Percentiles rank a stretch among this genome's conserved stretches.
Conservation (phyloP, 2,113 vertebrate genomes). For the Rhynchopsitta pachyrhyncha region DNA sequence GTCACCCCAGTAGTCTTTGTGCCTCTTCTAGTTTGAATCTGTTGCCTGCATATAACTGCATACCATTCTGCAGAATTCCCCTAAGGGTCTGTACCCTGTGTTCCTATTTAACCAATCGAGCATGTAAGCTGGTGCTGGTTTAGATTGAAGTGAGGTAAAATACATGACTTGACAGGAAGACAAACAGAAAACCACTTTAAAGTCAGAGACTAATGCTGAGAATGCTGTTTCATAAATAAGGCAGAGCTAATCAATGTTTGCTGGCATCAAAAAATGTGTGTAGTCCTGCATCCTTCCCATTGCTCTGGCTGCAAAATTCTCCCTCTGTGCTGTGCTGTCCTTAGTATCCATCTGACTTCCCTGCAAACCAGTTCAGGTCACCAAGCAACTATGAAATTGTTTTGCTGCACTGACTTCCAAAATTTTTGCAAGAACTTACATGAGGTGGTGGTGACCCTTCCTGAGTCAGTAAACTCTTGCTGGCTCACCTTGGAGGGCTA, state of each 20-base stretch:
- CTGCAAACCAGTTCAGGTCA: neutral
- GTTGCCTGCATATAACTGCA: neutral
- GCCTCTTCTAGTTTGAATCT: neutral
- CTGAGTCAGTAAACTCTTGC: neutral
- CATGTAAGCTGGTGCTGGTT: neutral
- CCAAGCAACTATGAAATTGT: neutral
- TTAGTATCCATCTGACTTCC: neutral
- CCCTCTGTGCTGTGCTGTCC: neutral
- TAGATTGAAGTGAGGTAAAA: neutral
- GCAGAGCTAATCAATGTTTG: neutral
- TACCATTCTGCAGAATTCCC: neutral
- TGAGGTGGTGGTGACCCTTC: neutral
- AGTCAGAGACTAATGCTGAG: neutral
- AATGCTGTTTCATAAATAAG: neutral
- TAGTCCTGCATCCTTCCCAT: neutral
- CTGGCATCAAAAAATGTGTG: neutral
- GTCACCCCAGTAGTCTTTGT: neutral
- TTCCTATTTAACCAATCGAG: neutral
- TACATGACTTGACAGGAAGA: neutral
- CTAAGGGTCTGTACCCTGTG: neutral
- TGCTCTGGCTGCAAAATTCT: accelerated
- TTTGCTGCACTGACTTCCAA: neutral
- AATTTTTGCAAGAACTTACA: neutral
- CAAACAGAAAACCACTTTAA: neutral
- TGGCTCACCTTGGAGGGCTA: neutral